phyloP scores from a whole-genome alignment of 2,113 vertebrate species.

The Tilapia sparmanii region DNA sequence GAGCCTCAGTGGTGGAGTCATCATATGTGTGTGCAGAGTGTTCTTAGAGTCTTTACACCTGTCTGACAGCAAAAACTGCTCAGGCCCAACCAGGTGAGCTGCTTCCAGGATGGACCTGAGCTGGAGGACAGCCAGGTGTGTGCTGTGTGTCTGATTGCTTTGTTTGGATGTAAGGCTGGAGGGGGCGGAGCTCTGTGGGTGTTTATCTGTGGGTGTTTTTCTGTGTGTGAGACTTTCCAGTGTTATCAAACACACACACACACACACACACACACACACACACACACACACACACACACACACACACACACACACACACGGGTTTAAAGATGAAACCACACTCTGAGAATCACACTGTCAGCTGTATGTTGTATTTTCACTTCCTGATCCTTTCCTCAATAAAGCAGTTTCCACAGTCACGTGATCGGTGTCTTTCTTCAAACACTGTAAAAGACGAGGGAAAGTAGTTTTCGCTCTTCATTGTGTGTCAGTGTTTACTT shows the following conservation, averaged over 20 bases:
- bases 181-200: background rate
- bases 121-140: background rate
- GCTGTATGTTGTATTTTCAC: background rate
- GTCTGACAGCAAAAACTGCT: background rate
- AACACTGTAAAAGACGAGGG: accelerated
- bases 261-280: background rate
- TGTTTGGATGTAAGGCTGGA: background rate
- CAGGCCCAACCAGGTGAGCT: background rate
- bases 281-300: no score
- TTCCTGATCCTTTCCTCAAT: background rate
- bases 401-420: background rate
- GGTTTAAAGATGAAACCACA: background rate
- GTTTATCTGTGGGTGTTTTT: background rate
- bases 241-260: background rate
- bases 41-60: background rate
- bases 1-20: background rate
- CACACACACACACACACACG: background rate
- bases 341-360: background rate
- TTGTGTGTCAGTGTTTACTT: background rate
- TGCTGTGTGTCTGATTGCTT: background rate
- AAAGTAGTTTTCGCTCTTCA: accelerated
- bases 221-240: background rate
- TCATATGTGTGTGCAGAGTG: background rate
- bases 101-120: background rate
- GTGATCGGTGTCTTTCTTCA: accelerated